These are phyloP conservation scores for Drosophila seclusa DNA, from an alignment of 2,888 invertebrate genomes.

Conservation along the genomic window DNA sequence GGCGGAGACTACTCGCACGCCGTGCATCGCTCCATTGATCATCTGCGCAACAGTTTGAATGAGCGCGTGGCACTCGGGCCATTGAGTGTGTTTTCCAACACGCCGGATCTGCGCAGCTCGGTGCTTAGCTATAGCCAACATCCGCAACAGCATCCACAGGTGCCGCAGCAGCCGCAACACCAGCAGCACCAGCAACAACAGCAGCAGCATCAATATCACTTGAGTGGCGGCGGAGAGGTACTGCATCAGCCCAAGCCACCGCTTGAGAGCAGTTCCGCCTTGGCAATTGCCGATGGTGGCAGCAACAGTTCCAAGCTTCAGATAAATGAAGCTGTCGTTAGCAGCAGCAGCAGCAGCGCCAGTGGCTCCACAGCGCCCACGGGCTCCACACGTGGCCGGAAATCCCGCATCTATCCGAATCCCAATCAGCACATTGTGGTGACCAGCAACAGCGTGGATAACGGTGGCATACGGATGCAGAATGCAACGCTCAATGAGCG, in stretches of 20 bases:
- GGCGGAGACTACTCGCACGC: constrained; percentile 88
- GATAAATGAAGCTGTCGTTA: constrained; percentile 68
- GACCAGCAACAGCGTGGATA: constrained; percentile 82
- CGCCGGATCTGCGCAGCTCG: constrained; percentile 82
- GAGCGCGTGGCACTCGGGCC: constrained; percentile 87
- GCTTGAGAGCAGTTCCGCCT: constrained; percentile 52
- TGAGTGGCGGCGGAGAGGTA: constrained; percentile 55
- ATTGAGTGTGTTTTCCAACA: constrained; percentile 84
- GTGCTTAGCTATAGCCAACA: constrained; percentile 84
- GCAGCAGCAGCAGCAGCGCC: constrained; percentile 59
- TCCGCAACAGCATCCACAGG: constrained; percentile 82
- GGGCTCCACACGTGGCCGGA: constrained; percentile 77
- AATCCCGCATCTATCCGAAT: constrained; percentile 82
- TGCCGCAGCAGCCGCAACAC: constrained; percentile 85
- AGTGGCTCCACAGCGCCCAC: constrained; percentile 54
- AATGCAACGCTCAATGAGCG: constrained; percentile 71
- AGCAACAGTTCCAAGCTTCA: constrained; percentile 39
- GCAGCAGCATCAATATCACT: constrained; percentile 86
- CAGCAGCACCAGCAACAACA: constrained; percentile 69
- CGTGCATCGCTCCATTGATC: constrained; percentile 89
- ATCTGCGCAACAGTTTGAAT: constrained; percentile 87
- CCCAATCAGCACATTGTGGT: constrained; percentile 82
- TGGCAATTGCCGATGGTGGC: constrained; percentile 41
- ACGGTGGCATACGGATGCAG: constrained; percentile 79
- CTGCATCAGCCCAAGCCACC: constrained; percentile 82